Conservation (phyloP, 2,888 invertebrate genomes). For the Beris chalybata region DNA sequence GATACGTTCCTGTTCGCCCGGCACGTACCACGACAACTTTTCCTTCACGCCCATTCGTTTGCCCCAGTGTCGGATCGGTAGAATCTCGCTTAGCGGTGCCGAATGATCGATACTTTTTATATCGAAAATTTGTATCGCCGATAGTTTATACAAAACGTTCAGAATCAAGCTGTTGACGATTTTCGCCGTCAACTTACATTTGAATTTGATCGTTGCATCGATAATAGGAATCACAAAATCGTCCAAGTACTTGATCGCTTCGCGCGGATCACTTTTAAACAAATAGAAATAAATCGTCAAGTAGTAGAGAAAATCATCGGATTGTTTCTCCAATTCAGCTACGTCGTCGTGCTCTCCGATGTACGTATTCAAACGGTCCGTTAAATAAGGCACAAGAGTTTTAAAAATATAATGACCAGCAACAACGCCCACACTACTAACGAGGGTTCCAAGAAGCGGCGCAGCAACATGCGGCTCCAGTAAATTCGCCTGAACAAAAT, state of each 20-base stretch:
- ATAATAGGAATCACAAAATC: conserved; percentile 65
- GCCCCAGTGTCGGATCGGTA: conserved; percentile 83
- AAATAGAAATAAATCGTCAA: conserved; percentile 73
- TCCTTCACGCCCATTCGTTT: conserved; percentile 60
- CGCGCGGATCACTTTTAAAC: conserved; percentile 67
- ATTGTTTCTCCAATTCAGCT: conserved; percentile 73
- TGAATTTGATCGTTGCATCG: conserved; percentile 69
- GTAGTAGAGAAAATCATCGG: conserved; percentile 77
- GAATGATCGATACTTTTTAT: conserved; percentile 66
- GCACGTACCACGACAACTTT: conserved; percentile 76
- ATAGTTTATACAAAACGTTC: conserved; percentile 63
- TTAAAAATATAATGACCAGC: conserved; percentile 72
- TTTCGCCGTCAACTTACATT: conserved; percentile 67
- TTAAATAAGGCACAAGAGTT: conserved; percentile 72
- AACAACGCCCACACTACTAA: conserved; percentile 66
- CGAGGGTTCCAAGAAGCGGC: conserved; percentile 73
- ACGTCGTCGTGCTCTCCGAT: conserved; percentile 67
- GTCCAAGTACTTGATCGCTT: conserved; percentile 67
- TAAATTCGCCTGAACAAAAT: conserved; percentile 73
- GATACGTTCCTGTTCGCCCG: conserved; percentile 68
- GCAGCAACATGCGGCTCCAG: conserved; percentile 84
- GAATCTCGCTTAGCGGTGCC: conserved; percentile 68
- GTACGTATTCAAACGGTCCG: conserved; percentile 65
- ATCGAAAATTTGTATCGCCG: conserved; percentile 65
- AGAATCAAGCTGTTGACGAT: conserved; percentile 66